Evolutionary conservation across 2,113 vertebrate genomes (phyloP).

Genomic region (Sander lucioperca): DNA sequence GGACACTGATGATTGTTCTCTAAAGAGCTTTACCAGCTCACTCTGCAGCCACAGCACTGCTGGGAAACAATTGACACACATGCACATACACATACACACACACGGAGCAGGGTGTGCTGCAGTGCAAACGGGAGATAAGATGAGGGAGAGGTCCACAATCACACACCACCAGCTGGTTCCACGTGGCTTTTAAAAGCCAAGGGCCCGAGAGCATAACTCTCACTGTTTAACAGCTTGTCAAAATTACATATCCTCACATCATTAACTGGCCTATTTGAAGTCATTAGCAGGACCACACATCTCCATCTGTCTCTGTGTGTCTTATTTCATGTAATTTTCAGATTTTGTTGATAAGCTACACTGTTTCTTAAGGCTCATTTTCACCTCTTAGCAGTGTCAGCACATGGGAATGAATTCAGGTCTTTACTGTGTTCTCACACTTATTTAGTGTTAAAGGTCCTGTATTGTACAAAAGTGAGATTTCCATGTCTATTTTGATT

Average conservation of each 20-base stretch:
- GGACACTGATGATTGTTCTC: slow-evolving; percentile 48
- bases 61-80: neutral
- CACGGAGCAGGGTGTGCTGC: slow-evolving; percentile 16
- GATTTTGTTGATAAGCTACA: slow-evolving; percentile 44
- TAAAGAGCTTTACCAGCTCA: slow-evolving; percentile 32
- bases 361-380: slow-evolving; percentile 55
- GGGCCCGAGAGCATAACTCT: neutral
- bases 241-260: slow-evolving; percentile 35
- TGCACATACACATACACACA: neutral
- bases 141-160: slow-evolving; percentile 61
- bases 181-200: slow-evolving; percentile 9
- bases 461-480: no score
- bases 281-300: slow-evolving; percentile 48
- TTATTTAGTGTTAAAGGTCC: slow-evolving; percentile 7
- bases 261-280: slow-evolving; percentile 28
- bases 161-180: slow-evolving; percentile 52
- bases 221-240: slow-evolving; percentile 29
- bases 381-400: slow-evolving; percentile 45
- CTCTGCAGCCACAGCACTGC: slow-evolving; percentile 32
- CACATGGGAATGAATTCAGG: slow-evolving; percentile 33
- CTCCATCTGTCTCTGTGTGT: neutral
- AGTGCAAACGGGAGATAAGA: slow-evolving; percentile 61
- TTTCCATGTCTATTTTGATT: no score
- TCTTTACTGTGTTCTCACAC: neutral
- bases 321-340: slow-evolving; percentile 10